Conservation (phyloP, 2,113 vertebrate species). For the Calidris pygmaea region DNA sequence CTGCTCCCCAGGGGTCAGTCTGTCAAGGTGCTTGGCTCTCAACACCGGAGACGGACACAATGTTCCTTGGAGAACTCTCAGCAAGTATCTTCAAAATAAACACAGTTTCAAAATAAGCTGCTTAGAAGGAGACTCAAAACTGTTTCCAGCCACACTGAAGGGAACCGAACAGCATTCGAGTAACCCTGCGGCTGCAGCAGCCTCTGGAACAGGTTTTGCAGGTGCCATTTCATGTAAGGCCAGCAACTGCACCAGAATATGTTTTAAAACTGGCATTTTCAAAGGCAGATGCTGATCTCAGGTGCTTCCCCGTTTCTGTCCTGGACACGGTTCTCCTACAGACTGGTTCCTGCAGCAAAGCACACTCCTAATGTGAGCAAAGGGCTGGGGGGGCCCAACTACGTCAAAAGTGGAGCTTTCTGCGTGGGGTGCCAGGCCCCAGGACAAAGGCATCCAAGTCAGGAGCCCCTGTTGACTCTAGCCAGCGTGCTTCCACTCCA, state of each 20-base stretch:
- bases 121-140: neutral
- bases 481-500: neutral
- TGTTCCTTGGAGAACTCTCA: constrained; percentile 76
- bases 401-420: neutral
- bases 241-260: neutral
- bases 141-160: neutral
- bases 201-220: neutral
- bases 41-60: constrained; percentile 67
- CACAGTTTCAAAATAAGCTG: neutral
- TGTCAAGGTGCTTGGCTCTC: constrained; percentile 71
- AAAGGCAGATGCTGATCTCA: neutral
- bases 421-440: neutral
- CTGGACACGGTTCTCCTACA: neutral
- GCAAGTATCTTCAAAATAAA: constrained; percentile 75
- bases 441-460: neutral
- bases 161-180: neutral
- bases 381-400: neutral
- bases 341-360: neutral
- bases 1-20: constrained; percentile 36
- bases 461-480: neutral
- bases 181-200: neutral
- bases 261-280: neutral
- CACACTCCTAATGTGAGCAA: neutral
- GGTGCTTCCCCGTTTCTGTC: neutral
- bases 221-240: neutral